These are phyloP conservation scores for Rhodeus uyekii DNA, from an alignment of 2,797 vertebrate genomes.

Conservation along the genomic window DNA sequence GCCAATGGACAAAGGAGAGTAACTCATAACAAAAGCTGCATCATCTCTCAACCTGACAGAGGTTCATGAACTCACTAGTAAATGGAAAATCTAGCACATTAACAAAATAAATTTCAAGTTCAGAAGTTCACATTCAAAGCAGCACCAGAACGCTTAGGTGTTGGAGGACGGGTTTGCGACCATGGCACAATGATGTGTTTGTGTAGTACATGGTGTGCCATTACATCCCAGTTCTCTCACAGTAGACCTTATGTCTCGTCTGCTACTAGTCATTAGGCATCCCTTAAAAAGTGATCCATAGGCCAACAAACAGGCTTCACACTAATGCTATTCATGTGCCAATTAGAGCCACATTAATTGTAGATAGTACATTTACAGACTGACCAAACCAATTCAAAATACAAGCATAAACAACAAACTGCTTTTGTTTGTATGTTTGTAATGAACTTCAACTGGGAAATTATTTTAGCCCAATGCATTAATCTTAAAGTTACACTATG, in stretches of 20 bases:
- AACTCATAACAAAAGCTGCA: slow-evolving; percentile 31
- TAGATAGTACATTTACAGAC: background rate
- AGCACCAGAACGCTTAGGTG: background rate
- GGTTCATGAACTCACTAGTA: background rate
- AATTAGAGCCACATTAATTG: slow-evolving; percentile 1
- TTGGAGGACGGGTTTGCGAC: background rate
- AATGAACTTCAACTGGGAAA: background rate
- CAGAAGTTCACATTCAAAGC: background rate
- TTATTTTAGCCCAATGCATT: background rate
- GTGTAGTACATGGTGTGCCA: background rate
- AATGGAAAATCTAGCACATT: background rate
- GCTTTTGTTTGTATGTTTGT: background rate
- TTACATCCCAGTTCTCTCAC: background rate
- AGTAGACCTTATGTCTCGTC: slow-evolving; percentile 1
- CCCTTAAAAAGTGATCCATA: background rate
- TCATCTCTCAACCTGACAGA: background rate
- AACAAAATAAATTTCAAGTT: slow-evolving; percentile 9
- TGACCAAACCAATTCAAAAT: background rate
- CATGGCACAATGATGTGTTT: slow-evolving; percentile 1
- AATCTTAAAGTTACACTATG: background rate
- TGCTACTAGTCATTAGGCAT: background rate
- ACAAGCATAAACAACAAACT: background rate
- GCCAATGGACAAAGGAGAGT: slow-evolving; percentile 27
- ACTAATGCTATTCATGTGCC: background rate
- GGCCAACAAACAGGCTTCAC: background rate